These are phyloP conservation scores for Chondrilla cf. caribensis DNA, from an alignment of 37 sponge, comb jelly and placozoan genomes.

Conservation along the genomic window DNA sequence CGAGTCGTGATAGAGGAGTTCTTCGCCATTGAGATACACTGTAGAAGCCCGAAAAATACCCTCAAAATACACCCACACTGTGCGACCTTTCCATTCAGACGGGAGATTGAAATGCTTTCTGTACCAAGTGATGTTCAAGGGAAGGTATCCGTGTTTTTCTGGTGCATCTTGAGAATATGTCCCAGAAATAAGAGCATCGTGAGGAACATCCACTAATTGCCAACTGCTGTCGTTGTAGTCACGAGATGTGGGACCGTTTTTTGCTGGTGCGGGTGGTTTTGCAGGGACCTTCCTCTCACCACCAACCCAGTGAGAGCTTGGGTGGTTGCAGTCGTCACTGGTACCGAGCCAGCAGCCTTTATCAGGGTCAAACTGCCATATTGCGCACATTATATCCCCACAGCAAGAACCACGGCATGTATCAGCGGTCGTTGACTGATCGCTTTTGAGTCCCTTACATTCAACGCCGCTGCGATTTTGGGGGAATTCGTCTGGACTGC, in stretches of 20 bases:
- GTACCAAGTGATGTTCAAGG: slow-evolving; percentile 45
- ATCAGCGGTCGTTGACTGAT: slow-evolving; percentile 22
- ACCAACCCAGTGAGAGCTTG: slow-evolving; percentile 36
- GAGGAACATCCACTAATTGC: slow-evolving; percentile 53
- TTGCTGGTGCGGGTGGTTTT: slow-evolving; percentile 20
- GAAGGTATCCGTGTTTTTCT: slow-evolving; percentile 35
- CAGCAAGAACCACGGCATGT: slow-evolving; percentile 42
- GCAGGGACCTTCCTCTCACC: slow-evolving; percentile 35
- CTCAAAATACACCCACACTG: slow-evolving; percentile 60
- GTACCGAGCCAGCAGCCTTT: slow-evolving; percentile 53
- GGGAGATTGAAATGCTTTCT: slow-evolving; percentile 59
- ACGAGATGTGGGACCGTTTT: slow-evolving; percentile 28
- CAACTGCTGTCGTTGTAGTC: slow-evolving; percentile 49
- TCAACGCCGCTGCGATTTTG: slow-evolving; percentile 28
- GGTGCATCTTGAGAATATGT: neutral
- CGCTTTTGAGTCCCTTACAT: slow-evolving; percentile 29
- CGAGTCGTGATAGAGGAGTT: slow-evolving; percentile 40
- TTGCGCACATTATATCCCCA: slow-evolving; percentile 33
- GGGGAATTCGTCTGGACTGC: slow-evolving; percentile 31
- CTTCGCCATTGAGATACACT: slow-evolving; percentile 37
- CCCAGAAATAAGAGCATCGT: slow-evolving; percentile 44
- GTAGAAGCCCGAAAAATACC: slow-evolving; percentile 39
- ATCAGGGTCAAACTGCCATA: slow-evolving; percentile 47
- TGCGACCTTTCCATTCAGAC: slow-evolving; percentile 41
- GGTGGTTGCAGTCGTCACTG: slow-evolving; percentile 41